Conservation (phyloP, 2,797 vertebrate genomes). For the Gastrophryne carolinensis region DNA sequence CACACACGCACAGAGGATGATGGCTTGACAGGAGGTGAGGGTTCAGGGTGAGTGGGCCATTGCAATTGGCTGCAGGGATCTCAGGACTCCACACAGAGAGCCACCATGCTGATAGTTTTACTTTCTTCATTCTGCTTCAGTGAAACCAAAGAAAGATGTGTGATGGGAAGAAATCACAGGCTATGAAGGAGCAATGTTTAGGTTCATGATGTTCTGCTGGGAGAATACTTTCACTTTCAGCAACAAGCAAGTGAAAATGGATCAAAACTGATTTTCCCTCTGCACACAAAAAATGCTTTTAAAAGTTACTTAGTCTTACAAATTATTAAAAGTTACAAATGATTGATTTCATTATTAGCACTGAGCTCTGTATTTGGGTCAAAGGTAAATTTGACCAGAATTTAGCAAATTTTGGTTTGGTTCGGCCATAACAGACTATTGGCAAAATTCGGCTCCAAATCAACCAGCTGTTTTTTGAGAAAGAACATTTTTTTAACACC, state of each 20-base stretch:
- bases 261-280: not conserved
- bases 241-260: not conserved
- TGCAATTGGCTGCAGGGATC: conserved; percentile 6
- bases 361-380: no score
- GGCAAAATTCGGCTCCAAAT: no score
- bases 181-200: not conserved
- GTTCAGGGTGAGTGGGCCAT: conserved; percentile 17
- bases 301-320: not conserved
- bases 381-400: no score
- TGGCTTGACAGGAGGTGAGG: conserved; percentile 34
- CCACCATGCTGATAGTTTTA: conserved; percentile 27
- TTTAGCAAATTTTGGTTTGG: no score
- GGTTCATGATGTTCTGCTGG: not conserved
- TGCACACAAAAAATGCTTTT: not conserved
- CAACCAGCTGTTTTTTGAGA: no score
- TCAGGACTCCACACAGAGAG: conserved; percentile 17
- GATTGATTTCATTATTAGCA: no score
- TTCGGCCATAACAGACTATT: no score
- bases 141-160: conserved; percentile 29
- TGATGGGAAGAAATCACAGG: not conserved
- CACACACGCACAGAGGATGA: not conserved
- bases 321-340: no score
- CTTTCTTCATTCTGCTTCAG: conserved; percentile 29
- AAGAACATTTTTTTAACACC: no score
- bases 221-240: not conserved